Evolutionary conservation across 2,797 vertebrate genomes (phyloP).

Genomic region (Sebastiscus tertius): DNA sequence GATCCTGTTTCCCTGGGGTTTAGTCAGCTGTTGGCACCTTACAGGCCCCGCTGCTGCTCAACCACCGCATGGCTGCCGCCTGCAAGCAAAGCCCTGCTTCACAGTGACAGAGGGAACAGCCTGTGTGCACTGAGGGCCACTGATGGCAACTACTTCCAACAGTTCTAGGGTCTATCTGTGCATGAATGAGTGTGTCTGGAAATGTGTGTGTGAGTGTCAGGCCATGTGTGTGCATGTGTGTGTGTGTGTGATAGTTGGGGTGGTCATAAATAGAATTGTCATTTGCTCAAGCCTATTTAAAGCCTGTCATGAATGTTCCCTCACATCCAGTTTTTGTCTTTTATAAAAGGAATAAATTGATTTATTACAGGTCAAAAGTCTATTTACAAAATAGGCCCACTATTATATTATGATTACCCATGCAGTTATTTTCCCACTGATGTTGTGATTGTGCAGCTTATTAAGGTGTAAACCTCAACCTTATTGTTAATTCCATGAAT

Average conservation of each 20-base stretch:
- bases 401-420: background rate
- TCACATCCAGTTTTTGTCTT: constrained; percentile 27
- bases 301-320: constrained; percentile 63
- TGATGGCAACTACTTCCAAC: constrained; percentile 21
- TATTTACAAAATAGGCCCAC: background rate
- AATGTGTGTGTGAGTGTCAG: constrained; percentile 1
- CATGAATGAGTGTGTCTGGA: constrained; percentile 15
- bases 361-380: background rate
- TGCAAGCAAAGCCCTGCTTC: constrained; percentile 39
- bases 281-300: constrained; percentile 80
- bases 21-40: constrained; percentile 73
- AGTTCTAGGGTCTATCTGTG: background rate
- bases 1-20: constrained; percentile 59
- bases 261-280: constrained; percentile 76
- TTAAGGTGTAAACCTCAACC: no score
- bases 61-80: constrained; percentile 57
- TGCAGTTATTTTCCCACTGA: background rate
- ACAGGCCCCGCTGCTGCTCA: constrained; percentile 50
- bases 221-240: background rate
- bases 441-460: background rate
- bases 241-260: constrained; percentile 29
- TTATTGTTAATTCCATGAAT: no score
- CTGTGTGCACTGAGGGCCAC: constrained; percentile 34
- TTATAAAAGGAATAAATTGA: background rate
- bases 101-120: constrained; percentile 43